A percentile compares a stretch with the other conserved stretches of the same genome.
These are phyloP conservation scores for Chironomus tentans DNA, from an alignment of 2,888 invertebrate genomes.

Conservation along the genomic window DNA sequence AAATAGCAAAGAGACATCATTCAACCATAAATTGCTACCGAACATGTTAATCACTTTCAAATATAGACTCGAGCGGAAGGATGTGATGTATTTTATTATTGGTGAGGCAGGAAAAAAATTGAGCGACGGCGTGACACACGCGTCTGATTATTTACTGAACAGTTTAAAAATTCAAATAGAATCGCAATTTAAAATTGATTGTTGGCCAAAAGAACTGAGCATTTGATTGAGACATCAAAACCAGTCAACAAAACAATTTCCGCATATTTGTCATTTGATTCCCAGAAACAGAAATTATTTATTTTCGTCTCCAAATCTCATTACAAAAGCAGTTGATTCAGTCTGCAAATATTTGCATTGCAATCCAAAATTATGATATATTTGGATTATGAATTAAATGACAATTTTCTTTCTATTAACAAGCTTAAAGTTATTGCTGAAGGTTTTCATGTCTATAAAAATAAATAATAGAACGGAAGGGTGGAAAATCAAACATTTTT, in stretches of 20 bases:
- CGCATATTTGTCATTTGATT: background rate
- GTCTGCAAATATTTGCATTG: background rate
- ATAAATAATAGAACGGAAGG: background rate
- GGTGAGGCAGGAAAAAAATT: conserved; percentile 1
- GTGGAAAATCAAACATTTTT: background rate
- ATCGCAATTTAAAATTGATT: background rate
- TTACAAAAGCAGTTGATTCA: background rate
- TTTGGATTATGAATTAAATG: background rate
- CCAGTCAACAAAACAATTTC: background rate
- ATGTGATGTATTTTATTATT: background rate
- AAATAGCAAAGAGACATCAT: background rate
- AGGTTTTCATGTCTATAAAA: background rate
- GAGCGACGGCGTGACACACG: conserved; percentile 23
- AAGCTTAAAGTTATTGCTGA: no score
- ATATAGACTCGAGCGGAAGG: background rate
- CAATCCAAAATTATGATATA: background rate
- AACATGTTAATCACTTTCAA: conserved; percentile 11
- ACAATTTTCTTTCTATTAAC: background rate
- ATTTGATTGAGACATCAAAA: conserved; percentile 11
- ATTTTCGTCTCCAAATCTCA: background rate
- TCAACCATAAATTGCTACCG: background rate
- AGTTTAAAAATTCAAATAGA: background rate
- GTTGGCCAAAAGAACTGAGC: background rate
- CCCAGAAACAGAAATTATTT: no score
- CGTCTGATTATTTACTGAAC: background rate